These are phyloP conservation scores for Stomatorhinus walkeri DNA, from an alignment of 2,797 vertebrate genomes.

Conservation along the genomic window DNA sequence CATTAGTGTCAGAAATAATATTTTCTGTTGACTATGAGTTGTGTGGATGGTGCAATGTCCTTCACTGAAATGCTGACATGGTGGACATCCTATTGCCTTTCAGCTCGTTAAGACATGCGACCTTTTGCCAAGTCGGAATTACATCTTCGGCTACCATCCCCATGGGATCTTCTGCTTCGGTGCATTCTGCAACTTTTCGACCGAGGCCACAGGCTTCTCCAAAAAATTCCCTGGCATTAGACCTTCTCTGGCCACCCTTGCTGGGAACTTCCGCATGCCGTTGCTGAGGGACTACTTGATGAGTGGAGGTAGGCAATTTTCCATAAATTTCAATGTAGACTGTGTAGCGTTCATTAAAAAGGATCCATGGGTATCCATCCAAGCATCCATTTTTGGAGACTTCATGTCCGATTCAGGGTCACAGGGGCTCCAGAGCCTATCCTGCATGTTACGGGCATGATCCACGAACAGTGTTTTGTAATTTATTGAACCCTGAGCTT, in stretches of 20 bases:
- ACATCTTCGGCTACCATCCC: constrained; percentile 93
- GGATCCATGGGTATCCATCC: background rate
- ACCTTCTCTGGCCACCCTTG: constrained; percentile 84
- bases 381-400: background rate
- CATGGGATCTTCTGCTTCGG: constrained; percentile 93
- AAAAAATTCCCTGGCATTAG: constrained; percentile 91
- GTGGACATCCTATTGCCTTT: background rate
- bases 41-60: background rate
- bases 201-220: constrained; percentile 85
- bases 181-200: constrained; percentile 95
- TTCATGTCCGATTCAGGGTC: background rate
- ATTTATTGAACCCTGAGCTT: constrained; percentile 44
- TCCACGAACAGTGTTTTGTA: background rate
- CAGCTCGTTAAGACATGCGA: constrained; percentile 94
- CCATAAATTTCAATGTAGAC: background rate
- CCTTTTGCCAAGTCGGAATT: constrained; percentile 84
- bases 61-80: background rate
- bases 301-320: constrained; percentile 78
- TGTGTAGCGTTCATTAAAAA: background rate
- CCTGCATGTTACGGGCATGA: background rate
- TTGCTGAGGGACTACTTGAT: constrained; percentile 91
- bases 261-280: constrained; percentile 88
- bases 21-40: background rate
- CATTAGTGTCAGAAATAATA: background rate
- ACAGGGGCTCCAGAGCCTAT: background rate